Conservation (phyloP, 2,888 invertebrate genomes). For the Bellardia bayeri region DNA sequence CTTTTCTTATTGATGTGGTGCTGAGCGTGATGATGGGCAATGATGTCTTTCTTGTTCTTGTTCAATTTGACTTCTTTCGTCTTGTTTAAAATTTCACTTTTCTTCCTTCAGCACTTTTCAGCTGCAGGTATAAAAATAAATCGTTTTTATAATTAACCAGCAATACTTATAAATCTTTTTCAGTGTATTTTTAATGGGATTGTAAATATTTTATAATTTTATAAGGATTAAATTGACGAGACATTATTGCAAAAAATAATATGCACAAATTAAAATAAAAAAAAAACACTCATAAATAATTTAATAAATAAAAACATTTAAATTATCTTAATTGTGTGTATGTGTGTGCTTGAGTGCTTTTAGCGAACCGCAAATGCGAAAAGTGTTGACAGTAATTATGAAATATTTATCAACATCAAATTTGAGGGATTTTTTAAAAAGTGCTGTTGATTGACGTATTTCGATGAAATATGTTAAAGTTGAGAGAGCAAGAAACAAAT, state of each 20-base stretch:
- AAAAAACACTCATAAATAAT: conserved; percentile 57
- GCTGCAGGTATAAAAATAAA: conserved; percentile 59
- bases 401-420: conserved; percentile 72
- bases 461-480: neutral
- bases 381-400: conserved; percentile 74
- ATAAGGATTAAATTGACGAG: conserved; percentile 35
- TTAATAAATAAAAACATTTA: conserved; percentile 62
- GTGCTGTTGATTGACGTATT: conserved; percentile 46
- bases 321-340: conserved; percentile 41
- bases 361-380: conserved; percentile 56
- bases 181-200: conserved; percentile 67
- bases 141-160: conserved; percentile 70
- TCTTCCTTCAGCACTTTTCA: conserved; percentile 36
- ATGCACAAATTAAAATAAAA: neutral
- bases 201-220: conserved; percentile 72
- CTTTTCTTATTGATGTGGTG: conserved; percentile 30
- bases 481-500: neutral
- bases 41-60: conserved; percentile 15
- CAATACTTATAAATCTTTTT: conserved; percentile 68
- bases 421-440: conserved; percentile 9
- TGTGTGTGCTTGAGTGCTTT: conserved; percentile 4
- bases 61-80: conserved; percentile 4
- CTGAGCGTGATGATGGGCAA: conserved; percentile 9
- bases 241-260: conserved; percentile 16
- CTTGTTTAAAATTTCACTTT: conserved; percentile 10